Evolutionary conservation across 1,140 invertebrate genomes (phyloP).

Genomic region (Lucilia sericata): DNA sequence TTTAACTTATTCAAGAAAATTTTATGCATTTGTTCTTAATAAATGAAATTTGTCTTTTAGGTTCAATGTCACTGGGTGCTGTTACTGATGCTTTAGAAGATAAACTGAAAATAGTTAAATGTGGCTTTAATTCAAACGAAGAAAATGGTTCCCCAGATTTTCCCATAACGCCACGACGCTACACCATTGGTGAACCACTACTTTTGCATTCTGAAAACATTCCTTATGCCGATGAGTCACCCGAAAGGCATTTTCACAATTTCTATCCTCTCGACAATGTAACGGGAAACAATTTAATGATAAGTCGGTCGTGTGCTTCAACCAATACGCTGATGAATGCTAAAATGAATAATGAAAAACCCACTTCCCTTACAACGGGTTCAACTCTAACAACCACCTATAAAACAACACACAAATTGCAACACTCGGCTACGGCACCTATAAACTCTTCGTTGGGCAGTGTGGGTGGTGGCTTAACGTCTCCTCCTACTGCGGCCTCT

Average conservation of each 20-base stretch:
- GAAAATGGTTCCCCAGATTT: constrained; percentile 62
- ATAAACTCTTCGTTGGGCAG: constrained; percentile 53
- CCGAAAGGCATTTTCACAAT: constrained; percentile 66
- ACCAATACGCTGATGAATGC: constrained; percentile 55
- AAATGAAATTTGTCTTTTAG: constrained; percentile 60
- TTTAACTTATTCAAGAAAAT: neutral
- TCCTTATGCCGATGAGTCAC: constrained; percentile 71
- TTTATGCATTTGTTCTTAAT: too few relatives aligned
- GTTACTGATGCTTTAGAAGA: constrained; percentile 82
- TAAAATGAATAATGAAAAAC: constrained; percentile 44
- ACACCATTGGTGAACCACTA: constrained; percentile 62
- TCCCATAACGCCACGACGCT: constrained; percentile 59
- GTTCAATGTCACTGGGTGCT: constrained; percentile 69
- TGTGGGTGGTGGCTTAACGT: constrained; percentile 1
- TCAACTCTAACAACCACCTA: constrained; percentile 22
- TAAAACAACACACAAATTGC: constrained; percentile 56
- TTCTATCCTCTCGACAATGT: constrained; percentile 56
- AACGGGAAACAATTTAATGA: constrained; percentile 55
- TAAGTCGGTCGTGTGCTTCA: constrained; percentile 62
- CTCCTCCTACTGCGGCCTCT: constrained; percentile 58
- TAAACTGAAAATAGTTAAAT: constrained; percentile 76
- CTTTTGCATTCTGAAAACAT: constrained; percentile 68
- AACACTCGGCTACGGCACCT: constrained; percentile 63
- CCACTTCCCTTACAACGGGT: constrained; percentile 18
- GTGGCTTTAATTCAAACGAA: constrained; percentile 66